Evolutionary conservation across 2,797 vertebrate species (phyloP), one percentile per base, ranked within the genome.

Genomic region (Myotis vivesi): DNA sequence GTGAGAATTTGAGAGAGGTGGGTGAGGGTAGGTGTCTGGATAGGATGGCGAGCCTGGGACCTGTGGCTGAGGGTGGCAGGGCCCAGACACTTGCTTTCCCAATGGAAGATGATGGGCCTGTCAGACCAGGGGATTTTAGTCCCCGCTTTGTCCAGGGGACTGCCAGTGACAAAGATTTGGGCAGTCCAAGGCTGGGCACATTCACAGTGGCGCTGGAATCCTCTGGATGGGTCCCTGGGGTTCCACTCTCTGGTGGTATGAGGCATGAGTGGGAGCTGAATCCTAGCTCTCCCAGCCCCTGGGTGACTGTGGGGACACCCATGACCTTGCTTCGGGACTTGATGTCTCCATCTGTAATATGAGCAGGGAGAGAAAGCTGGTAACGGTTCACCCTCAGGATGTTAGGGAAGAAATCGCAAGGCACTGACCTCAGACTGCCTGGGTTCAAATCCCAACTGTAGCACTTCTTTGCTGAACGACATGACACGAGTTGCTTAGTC

Each of bases 151-250:
- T 44, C 44, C 44, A 55, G 53, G 64, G 0, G 3, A 16, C 44
- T 10, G 3, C 0, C 0, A 2, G 28, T 23, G 25, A 19, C 59
- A 9, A 12, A 53, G 28, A 1, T 0, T 20, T 5, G 28, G 12
- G 17, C 15, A n/a, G 64, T 5, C 16, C 17, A 44, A 46, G 33
- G 41, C 77, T 20, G 11, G 64, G 33, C 15, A 23, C 0, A 0
- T 46, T 72, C 30, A 38, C 6, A 8, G 11, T 64, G 7, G 38
- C 6, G 6, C 4, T 20, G 0, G 16, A 13, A 8, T 68, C 55
- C 20, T 82, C 51, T 51, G 55, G 49, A 6, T 94, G 7, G 28
- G 33, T 46, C 36, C 53, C 3, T 46, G 36, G 46, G n/a, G 22
- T 44, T 46, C 23, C 11, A 2, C 3, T 84, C 28, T 71, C 44